These are phyloP conservation scores for Onychostruthus taczanowskii DNA, from an alignment of 2,113 vertebrate species.

Conservation along the genomic window DNA sequence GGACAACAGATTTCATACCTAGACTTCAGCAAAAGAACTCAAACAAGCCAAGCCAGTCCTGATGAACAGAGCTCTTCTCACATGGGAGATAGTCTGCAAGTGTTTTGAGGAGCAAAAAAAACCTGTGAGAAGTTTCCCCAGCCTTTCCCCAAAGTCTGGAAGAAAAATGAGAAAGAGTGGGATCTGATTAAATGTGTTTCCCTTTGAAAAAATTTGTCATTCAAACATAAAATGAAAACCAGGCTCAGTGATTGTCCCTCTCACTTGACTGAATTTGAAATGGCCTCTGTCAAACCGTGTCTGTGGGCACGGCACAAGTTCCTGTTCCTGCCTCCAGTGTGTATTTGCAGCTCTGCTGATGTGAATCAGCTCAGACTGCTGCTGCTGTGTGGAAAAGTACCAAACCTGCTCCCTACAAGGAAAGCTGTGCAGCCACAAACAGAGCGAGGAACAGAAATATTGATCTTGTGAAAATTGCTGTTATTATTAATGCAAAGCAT, in stretches of 20 bases:
- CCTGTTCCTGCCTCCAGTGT: not conserved
- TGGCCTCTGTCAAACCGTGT: not conserved
- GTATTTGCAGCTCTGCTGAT: not conserved
- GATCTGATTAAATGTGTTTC: not conserved
- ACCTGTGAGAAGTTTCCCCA: not conserved
- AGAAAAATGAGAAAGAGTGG: not conserved
- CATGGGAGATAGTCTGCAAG: not conserved
- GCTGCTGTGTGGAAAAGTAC: not conserved
- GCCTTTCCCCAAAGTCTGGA: not conserved
- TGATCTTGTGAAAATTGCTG: not conserved
- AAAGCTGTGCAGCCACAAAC: not conserved
- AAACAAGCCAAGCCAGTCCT: not conserved
- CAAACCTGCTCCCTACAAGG: not conserved
- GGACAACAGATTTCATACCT: not conserved
- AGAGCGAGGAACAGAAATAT: not conserved
- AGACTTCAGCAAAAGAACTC: not conserved
- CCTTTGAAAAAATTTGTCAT: not conserved
- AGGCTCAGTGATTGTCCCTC: not conserved
- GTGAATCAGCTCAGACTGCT: not conserved
- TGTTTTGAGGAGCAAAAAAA: not conserved
- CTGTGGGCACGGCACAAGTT: not conserved
- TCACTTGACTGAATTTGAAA: not conserved
- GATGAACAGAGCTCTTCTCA: not conserved
- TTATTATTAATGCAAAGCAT: not conserved
- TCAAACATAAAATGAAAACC: not conserved